Evolutionary conservation across 2,113 vertebrate species (phyloP).

Genomic region (Progne subis): DNA sequence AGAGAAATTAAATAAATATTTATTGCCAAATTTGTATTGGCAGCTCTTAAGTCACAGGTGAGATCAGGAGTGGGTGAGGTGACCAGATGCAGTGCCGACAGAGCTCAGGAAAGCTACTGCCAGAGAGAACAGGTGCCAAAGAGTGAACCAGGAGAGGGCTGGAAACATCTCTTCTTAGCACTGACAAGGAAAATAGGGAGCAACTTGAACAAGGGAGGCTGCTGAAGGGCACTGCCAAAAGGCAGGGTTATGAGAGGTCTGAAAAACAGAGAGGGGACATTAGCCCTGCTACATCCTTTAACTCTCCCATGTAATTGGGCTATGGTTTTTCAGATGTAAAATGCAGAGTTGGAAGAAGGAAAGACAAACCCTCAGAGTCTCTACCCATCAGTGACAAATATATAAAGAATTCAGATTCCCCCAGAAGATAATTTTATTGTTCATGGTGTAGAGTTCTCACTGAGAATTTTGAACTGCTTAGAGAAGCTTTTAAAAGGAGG

Average conservation of each 20-base stretch:
- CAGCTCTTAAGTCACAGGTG: conserved; percentile 29
- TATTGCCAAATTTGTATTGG: conserved; percentile 66
- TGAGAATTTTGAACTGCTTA: conserved; percentile 51
- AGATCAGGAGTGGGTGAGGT: neutral
- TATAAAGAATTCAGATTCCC: neutral
- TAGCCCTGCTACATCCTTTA: neutral
- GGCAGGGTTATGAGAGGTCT: neutral
- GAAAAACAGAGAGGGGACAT: neutral
- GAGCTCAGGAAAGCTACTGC: neutral
- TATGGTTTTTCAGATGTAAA: neutral
- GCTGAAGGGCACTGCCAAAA: neutral
- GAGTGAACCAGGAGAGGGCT: neutral
- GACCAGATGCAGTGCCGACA: neutral
- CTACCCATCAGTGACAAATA: neutral
- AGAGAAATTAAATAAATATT: conserved; percentile 19
- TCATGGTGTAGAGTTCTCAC: conserved; percentile 37
- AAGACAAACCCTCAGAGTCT: neutral
- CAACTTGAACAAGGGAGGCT: neutral
- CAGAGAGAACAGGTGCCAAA: neutral
- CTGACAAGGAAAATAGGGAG: neutral
- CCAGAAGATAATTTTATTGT: neutral
- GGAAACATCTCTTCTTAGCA: neutral
- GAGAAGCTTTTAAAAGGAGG: neutral
- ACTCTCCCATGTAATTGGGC: neutral
- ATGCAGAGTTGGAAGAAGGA: neutral